Evolutionary conservation across 2,113 vertebrate species (phyloP), one percentile per base, ranked within the genome.

Genomic region (Cyprinodon tularosa): DNA sequence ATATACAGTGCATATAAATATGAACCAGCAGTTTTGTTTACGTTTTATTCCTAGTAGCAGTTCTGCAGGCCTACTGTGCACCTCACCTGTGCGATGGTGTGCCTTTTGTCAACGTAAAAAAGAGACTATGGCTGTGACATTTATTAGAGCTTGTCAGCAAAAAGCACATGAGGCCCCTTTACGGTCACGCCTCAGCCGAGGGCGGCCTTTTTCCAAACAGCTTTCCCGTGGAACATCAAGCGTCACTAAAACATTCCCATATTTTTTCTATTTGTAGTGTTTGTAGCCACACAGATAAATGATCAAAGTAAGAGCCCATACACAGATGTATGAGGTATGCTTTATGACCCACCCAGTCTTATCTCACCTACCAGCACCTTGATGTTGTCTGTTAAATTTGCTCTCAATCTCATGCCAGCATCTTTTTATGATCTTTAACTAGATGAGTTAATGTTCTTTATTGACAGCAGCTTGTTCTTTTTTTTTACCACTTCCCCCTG

Each of bases 211-310:
- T 86, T 90, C 86, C 69, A 85, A 66, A 77, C 66, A 78, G 88
- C 86, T 85, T 80, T 84, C 81, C 72, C 68, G 67, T 81, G 72
- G 72, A 91, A 83, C 84, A 79, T 87, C 75, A 79, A 88, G 64
- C 78, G 66, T 81, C 81, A 78, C 65, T 87, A 78, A 91, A 89
- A 76, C 83, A 86, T 86, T 71, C 74, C 81, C 86, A 77, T 89
- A 92, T 61, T 83, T 90, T 85, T 20, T 89, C 74, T 87, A 67
- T 39, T 12, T 44, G 48, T 66, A 76, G 44, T 22, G 71, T 91
- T 90, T 86, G 68, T 88, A 78, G 77, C 62, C 74, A 76, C 14
- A 20, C 68, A 81, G 74, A 85, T 86, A 80, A 84, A 74, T 77
- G 12, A 20, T 36, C 75, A n/a, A 11, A 17, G 57, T 47, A 17